These are phyloP conservation scores for Aepyceros melampus DNA, from an alignment of 2,113 vertebrate genomes.

Conservation along the genomic window DNA sequence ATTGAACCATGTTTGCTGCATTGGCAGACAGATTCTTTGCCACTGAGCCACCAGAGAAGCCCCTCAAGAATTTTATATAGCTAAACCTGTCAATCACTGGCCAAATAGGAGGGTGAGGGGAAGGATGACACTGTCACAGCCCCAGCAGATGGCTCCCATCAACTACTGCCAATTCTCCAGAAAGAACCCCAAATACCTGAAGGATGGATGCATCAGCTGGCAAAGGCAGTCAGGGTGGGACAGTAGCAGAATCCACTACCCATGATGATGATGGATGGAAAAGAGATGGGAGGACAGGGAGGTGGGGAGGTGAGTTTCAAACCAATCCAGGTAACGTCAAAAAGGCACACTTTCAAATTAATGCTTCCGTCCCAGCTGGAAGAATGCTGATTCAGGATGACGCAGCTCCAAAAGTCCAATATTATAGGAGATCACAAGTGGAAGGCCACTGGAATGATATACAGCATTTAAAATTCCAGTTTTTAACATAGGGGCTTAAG, in stretches of 20 bases:
- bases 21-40: background rate
- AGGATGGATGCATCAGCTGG: background rate
- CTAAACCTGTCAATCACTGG: background rate
- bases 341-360: background rate
- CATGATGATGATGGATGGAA: background rate
- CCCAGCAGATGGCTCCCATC: background rate
- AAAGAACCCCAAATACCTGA: background rate
- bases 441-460: background rate
- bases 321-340: background rate
- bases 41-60: background rate
- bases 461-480: background rate
- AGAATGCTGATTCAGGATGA: background rate
- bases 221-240: background rate
- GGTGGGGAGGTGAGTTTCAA: background rate
- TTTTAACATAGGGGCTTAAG: background rate
- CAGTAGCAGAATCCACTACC: background rate
- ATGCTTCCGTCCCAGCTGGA: background rate
- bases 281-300: background rate
- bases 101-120: background rate
- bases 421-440: background rate
- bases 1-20: background rate
- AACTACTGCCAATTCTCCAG: background rate
- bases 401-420: background rate
- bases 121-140: fast-evolving
- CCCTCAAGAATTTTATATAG: background rate